Base-by-base conservation (phyloP, 2,113 vertebrate species). In the Datnioides undecimradiatus region DNA sequence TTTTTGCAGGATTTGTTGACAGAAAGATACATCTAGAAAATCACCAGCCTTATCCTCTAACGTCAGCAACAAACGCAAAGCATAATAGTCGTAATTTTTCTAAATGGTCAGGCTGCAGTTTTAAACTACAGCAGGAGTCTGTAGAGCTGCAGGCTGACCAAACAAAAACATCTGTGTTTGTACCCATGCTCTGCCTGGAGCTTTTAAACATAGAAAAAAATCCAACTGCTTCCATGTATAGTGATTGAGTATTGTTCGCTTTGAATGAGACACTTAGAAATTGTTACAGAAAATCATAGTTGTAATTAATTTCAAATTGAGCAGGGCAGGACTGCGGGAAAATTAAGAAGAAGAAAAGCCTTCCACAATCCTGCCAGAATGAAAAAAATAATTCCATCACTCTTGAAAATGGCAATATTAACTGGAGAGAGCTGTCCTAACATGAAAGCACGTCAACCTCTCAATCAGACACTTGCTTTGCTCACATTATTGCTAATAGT, bases 401-500 rank as follows among this genome's bases (percentile, higher is more conserved):
- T 59, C 12, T 11, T 36, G 36, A 52, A 79, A 51, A 68, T 16
- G 41, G 41, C 38, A n/a, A 34, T 57, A 49, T 48, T 48, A 83
- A 58, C 27, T 55, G 34, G 25, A 75, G 23, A 36, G 21, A 63
- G 25, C 21, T 58, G 31, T 73, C 63, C 52, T 23, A 57, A 57
- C 11, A 68, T 65, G 27, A 52, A 60, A 46, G 45, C 51, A 41
- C 7, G 8, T 51, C 27, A 36, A 14, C 60, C n/a, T 31, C 17
- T 54, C 65, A 21, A 64, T 74, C 33, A 51, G 64, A 51, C 71
- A 69, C 29, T 27, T 59, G 13, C 36, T 60, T 73, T 23, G 65
- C 51, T 72, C 54, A 64, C 34, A 36, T 79, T 71, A 27, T 68
- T 70, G 14, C 27, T 25, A 43, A 62, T 21, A 34, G 45, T 36